These are phyloP conservation scores for Galerucella calmariensis DNA, from an alignment of 2,888 invertebrate species.

Conservation along the genomic window DNA sequence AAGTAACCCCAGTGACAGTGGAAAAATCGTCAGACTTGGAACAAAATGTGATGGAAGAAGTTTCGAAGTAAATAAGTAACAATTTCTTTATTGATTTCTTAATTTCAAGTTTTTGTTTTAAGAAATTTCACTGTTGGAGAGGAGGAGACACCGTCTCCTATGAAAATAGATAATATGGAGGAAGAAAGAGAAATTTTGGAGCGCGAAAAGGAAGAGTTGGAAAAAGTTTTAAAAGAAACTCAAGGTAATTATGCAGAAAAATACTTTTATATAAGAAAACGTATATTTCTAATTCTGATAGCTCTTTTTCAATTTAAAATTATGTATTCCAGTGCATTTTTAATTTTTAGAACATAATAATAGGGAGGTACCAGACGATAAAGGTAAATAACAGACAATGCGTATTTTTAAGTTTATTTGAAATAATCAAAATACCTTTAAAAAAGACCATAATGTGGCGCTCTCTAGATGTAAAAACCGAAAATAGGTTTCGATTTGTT, in stretches of 20 bases:
- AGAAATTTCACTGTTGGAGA: constrained; percentile 58
- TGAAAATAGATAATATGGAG: constrained; percentile 57
- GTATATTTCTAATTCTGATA: neutral
- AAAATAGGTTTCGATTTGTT: no score
- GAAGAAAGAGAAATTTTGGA: constrained; percentile 61
- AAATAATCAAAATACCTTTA: no score
- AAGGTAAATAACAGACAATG: neutral
- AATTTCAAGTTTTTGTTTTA: constrained; percentile 7
- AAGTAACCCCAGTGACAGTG: constrained; percentile 58
- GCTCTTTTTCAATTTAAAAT: neutral
- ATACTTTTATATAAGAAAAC: no score
- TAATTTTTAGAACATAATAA: neutral
- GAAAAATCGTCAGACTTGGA: constrained; percentile 62
- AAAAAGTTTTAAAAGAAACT: constrained; percentile 58
- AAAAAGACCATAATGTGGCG: no score
- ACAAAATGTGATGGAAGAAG: constrained; percentile 63
- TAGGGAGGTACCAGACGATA: neutral
- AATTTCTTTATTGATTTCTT: neutral
- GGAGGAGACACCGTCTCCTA: constrained; percentile 51
- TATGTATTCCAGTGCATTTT: no score
- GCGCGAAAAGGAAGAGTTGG: constrained; percentile 61
- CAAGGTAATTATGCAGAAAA: constrained; percentile 47
- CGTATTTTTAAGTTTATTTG: neutral
- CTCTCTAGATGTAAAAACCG: no score
- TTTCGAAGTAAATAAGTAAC: constrained; percentile 59